Evolutionary conservation across 2,888 invertebrate species (phyloP).

Genomic region (Sacculina carcini): DNA sequence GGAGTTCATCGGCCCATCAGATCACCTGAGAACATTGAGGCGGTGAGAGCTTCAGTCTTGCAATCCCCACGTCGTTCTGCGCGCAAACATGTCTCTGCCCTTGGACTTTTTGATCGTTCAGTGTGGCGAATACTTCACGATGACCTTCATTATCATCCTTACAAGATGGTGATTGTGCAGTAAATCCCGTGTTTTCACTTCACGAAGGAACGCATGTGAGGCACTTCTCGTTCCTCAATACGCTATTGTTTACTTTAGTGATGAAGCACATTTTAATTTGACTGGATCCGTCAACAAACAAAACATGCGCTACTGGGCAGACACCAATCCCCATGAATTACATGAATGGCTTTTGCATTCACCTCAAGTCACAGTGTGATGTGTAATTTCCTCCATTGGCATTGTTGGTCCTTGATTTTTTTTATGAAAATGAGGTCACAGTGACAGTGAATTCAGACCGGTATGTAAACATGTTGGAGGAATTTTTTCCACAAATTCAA

Average conservation of each 20-base stretch:
- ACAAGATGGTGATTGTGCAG: slow-evolving; percentile 16
- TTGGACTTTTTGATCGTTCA: slow-evolving; percentile 8
- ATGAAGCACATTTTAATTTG: no score
- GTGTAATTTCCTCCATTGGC: neutral
- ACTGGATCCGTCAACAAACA: no score
- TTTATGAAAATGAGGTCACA: neutral
- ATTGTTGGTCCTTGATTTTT: neutral
- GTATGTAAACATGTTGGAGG: neutral
- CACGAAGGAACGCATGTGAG: no score
- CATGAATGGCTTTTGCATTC: neutral
- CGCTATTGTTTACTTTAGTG: slow-evolving; percentile 10
- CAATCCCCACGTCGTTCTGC: no score
- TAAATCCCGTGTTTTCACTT: slow-evolving; percentile 16
- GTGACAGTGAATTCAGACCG: no score
- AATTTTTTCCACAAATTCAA: neutral
- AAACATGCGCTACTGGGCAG: no score
- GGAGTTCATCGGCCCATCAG: slow-evolving; percentile 13
- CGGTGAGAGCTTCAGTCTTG: no score
- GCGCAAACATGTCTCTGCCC: slow-evolving; percentile 16
- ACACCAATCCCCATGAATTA: no score
- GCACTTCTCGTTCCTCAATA: slow-evolving; percentile 10
- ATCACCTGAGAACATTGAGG: slow-evolving; percentile 15
- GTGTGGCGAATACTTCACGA: no score
- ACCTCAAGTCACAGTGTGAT: no score
- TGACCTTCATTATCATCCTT: no score